Evolutionary conservation across 2,113 vertebrate species (phyloP).

Genomic region (Amblyornis subalaris): DNA sequence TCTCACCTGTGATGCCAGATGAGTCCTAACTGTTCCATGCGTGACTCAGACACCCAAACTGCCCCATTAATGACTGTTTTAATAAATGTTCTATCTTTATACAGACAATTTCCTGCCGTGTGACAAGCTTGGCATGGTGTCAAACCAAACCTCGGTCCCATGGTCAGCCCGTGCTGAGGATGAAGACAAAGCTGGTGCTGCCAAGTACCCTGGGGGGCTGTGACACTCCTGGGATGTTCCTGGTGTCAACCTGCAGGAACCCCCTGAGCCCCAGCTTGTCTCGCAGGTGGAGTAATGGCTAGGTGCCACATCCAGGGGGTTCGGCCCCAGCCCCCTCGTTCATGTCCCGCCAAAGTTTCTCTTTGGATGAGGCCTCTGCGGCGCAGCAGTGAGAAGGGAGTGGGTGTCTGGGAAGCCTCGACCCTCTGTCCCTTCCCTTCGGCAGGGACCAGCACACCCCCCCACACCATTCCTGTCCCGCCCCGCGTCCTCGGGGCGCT

Average conservation of each 20-base stretch:
- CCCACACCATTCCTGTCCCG: not conserved
- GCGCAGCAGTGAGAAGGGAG: not conserved
- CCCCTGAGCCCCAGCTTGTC: rapidly evolving
- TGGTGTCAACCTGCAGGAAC: rapidly evolving
- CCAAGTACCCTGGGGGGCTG: not conserved
- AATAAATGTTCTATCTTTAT: not conserved
- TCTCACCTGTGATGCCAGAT: not conserved
- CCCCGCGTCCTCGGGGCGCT: not conserved
- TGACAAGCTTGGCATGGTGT: not conserved
- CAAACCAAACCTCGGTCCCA: not conserved
- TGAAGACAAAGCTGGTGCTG: not conserved
- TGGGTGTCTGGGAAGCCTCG: not conserved
- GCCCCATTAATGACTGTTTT: not conserved
- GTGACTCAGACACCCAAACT: not conserved
- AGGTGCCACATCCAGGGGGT: too few species aligned
- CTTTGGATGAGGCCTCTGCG: not conserved
- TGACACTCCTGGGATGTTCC: rapidly evolving
- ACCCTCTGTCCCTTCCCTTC: not conserved
- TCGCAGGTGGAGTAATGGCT: not conserved
- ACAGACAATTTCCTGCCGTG: not conserved
- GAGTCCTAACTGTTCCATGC: not conserved
- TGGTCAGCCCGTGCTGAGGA: not conserved
- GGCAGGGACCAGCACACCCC: not conserved
- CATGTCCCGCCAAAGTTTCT: not conserved
- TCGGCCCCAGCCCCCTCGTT: too few species aligned